These are phyloP conservation scores for Mustela nigripes DNA, from an alignment of 2,113 vertebrate species.

Conservation along the genomic window DNA sequence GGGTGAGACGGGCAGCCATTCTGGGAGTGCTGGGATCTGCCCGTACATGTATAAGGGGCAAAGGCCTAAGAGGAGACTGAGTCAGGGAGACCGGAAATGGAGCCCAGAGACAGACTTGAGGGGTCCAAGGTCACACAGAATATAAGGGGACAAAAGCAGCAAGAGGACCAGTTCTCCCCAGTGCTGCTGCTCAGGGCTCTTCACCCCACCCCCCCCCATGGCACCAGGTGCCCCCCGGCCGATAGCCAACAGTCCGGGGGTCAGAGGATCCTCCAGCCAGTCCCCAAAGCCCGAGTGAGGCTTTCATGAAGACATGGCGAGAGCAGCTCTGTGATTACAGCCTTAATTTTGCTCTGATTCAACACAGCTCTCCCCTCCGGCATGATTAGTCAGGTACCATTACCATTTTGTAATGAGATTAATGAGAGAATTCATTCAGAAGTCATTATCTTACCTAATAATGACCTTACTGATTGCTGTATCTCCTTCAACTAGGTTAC, in stretches of 20 bases:
- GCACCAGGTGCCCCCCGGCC: rapidly evolving
- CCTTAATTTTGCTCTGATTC: constrained; percentile 86
- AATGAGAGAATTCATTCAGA: constrained; percentile 91
- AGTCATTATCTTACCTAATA: constrained; percentile 91
- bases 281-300: not conserved
- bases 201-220: rapidly evolving
- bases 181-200: not conserved
- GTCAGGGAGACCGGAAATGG: not conserved
- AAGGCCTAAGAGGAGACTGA: not conserved
- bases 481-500: constrained; percentile 88
- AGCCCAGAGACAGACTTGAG: not conserved
- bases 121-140: not conserved
- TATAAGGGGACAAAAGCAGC: not conserved
- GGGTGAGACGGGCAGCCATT: not conserved
- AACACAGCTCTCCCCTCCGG: constrained; percentile 85
- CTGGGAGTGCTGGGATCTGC: not conserved
- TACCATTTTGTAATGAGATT: constrained; percentile 90
- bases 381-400: constrained; percentile 89
- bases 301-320: constrained; percentile 55
- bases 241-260: not conserved
- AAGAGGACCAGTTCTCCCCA: not conserved
- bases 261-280: not conserved
- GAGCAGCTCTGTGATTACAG: constrained; percentile 84
- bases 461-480: constrained; percentile 91
- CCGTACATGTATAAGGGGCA: not conserved